A percentile compares a stretch with the other conserved stretches of the same genome.
Evolutionary conservation across 2,113 vertebrate genomes (phyloP).

Genomic region (Leptosomus discolor): DNA sequence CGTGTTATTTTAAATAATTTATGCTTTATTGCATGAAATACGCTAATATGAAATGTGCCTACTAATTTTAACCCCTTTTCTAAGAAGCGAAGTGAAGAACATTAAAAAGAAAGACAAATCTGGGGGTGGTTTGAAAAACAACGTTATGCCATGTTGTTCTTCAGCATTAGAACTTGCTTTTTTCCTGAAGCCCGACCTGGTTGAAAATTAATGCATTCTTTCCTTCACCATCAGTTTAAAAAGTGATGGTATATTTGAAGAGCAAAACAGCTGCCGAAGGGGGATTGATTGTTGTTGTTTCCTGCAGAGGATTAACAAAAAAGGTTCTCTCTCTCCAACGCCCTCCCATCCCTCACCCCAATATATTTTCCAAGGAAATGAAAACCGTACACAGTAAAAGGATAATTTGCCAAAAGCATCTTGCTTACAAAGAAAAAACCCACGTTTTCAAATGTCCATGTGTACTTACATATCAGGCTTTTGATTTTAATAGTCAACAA

Average conservation of each 20-base stretch:
- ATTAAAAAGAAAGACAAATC: slow-evolving; percentile 67
- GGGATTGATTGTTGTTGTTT: slow-evolving; percentile 43
- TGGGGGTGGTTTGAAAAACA: slow-evolving; percentile 70
- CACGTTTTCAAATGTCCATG: neutral
- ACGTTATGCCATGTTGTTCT: slow-evolving; percentile 62
- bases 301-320: slow-evolving; percentile 63
- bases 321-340: neutral
- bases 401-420: slow-evolving; percentile 16
- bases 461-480: slow-evolving; percentile 1
- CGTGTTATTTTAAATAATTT: slow-evolving; percentile 99
- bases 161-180: slow-evolving; percentile 61
- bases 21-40: slow-evolving; percentile 99
- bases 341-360: neutral
- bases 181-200: slow-evolving; percentile 65
- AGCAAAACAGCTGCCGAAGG: slow-evolving; percentile 69
- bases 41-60: slow-evolving; percentile 94
- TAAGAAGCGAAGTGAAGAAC: slow-evolving; percentile 71
- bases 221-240: slow-evolving; percentile 68
- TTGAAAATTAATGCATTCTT: slow-evolving; percentile 69
- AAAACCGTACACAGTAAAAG: neutral
- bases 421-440: neutral
- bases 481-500: slow-evolving; percentile 5
- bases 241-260: slow-evolving; percentile 75
- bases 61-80: slow-evolving; percentile 90
- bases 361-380: slow-evolving; percentile 8